Base-by-base conservation (phyloP, 2,797 vertebrate genomes). In the Diplodus puntazzo region DNA sequence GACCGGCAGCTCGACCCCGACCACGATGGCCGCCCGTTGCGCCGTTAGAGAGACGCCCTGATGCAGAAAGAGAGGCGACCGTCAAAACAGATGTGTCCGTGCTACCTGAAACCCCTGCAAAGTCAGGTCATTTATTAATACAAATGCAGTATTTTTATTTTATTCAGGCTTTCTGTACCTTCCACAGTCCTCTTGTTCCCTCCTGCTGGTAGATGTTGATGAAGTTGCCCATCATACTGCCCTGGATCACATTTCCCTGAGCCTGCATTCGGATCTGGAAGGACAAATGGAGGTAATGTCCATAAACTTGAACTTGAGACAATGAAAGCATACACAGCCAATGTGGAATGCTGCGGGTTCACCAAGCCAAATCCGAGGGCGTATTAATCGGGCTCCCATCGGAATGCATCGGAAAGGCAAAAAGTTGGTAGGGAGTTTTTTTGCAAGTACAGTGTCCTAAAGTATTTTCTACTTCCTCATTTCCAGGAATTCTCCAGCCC, bases 191-290 rank as follows among this genome's bases (percentile, higher is more conserved):
- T 60, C 97, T 94, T 2, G 98, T 98, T 12, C 98, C 98, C 90
- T 99, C 98, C 70, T 98, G 92, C 89, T 98, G 98, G 88, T 99
- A 99, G 90, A 99, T 99, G 91, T 98, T 96, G 18, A 99, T 97
- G 92, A 99, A 99, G 91, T 97, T 99, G 70, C 97, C 97, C 79
- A 99, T 98, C 98, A 99, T 99, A 55, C 98, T 97, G 0, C 97
- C 97, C 86, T 98, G 97, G 84, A 99, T 97, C 73, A 98, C 92
- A 72, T 93, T 97, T 87, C 98, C 97, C 89, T 99, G 98, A 83
- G 98, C 98, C 86, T 99, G 98, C 98, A 99, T 99, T 81, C 98
- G 96, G 85, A 99, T 99, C 98, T 99, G 92, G 30, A 87, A 90
- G 16, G 68, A 77, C 59, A 79, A 54, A 80, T 11, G 55, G 16